Base-by-base conservation (phyloP, 2,797 vertebrate genomes). In the Artibeus lituratus region DNA sequence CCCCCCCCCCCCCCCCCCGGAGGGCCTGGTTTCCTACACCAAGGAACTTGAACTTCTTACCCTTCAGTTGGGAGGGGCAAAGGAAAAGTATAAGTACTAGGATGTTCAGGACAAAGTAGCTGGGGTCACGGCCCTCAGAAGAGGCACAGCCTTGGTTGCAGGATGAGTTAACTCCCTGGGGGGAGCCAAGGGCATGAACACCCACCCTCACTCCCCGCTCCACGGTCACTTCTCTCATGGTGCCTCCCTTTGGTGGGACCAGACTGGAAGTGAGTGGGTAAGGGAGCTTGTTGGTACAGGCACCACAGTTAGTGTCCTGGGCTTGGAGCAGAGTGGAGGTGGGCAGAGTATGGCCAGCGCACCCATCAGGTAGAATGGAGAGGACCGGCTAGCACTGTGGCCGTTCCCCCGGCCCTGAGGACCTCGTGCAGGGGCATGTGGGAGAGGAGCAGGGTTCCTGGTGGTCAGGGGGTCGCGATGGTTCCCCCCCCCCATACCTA, bases 191-290 rank as follows among this genome's bases (percentile, higher is more conserved):
- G 51, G 59, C 10, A 24, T 74, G 19, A 51, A 6, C 35, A 26
- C 18, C 39, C 44, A 32, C 29, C 18, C 1, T 55, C 22, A 14
- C 1, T 32, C 16, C 26, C 44, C 18, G 1, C 22, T 29, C 55
- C 5, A 15, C 0, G 10, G 8, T 16, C 21, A 0, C 8, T 21
- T 29, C 4, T n/a, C 16, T 49, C 47, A 0, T 11, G 0, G 0
- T 14, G 47, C 29, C 18, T 62, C 55, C n/a, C 84, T 62, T 83
- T 59, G 42, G 51, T 53, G 35, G 39, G 47, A 11, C 14, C 26
- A 32, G 49, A 78, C 65, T 2, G 35, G 72, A 86, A 55, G n/a
- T 26, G 49, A 24, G 11, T 12, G 65, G 37, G 53, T 37, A 51
- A 0, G 35, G 49, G 74, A 39, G 10, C 39, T 35, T 22, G 9